Base-by-base conservation (phyloP, 2,888 invertebrate species). In the Macaria liturata region DNA sequence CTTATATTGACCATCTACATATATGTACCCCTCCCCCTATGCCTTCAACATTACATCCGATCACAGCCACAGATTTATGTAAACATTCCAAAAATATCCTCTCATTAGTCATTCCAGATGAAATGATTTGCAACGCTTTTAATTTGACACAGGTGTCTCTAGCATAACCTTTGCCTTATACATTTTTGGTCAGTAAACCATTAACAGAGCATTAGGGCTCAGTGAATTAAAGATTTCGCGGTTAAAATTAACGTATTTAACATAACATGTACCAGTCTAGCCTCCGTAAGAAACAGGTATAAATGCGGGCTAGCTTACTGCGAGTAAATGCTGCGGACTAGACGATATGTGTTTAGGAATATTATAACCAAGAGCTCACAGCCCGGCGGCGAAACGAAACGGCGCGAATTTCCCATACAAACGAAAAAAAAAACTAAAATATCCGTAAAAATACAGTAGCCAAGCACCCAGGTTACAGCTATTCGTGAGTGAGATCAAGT, bases 31-130 rank as follows among this genome's bases (percentile, higher is more conserved):
- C 44, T 61, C 59, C 64, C 60, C 57, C 54, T 52, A 57, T 57
- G 64, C 67, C 65, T 65, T 53, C 67, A 76, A 76, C 70, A 78
- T 75, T 76, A 82, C 76, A 71, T 75, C 65, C 76, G 72, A 80
- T 88, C 89, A 89, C 89, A 89, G 89, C 86, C 87, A 81, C 81
- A 77, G 69, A 73, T 67, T 72, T 74, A 72, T 73, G 69, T 71
- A 82, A 78, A 81, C 80, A 67, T 73, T 84, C 81, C 75, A 79
- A 81, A 85, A 81, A 82, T 80, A 80, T 66, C 52, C 9, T 1
- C 9, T 50, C 53, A 56, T 52, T 53, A 53, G 34, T 37, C 4
- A 37, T 37, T 37, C 7, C 34, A 4, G 7, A 37, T 37, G 20
- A 20, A 20, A 20, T 20, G 20, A 20, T 20, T 20, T 20, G 20